Percentiles rank a stretch among this genome's conserved stretches.
These are phyloP conservation scores for Stomorhina lunata DNA, from an alignment of 2,888 invertebrate genomes.

Conservation along the genomic window DNA sequence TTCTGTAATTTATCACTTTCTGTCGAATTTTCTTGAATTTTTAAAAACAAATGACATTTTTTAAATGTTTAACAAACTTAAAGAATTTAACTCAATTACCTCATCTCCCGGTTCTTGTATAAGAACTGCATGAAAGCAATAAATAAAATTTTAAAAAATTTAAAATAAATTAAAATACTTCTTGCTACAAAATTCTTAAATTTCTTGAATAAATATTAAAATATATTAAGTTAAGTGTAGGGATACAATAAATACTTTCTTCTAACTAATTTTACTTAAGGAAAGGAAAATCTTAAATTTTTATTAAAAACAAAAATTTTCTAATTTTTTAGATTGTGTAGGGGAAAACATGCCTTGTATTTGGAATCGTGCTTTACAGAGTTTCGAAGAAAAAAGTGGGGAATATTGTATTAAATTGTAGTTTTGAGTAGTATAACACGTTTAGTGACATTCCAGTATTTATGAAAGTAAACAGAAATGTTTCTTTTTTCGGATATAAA, in stretches of 20 bases:
- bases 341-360: constrained; percentile 44
- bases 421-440: neutral
- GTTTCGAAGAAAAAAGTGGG: neutral
- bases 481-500: neutral
- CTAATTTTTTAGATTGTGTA: neutral
- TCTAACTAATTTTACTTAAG: neutral
- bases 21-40: too few relatives aligned
- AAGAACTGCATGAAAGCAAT: constrained; percentile 75
- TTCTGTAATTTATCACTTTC: too few relatives aligned
- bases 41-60: neutral
- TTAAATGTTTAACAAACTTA: neutral
- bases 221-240: constrained; percentile 15
- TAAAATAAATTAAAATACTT: constrained; percentile 35
- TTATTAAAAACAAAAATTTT: neutral
- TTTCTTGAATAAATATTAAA: constrained; percentile 21
- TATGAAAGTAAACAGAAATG: neutral
- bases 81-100: constrained; percentile 70
- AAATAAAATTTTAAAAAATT: constrained; percentile 65
- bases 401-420: neutral
- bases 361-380: constrained; percentile 27
- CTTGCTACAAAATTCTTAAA: constrained; percentile 1
- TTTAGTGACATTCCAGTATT: neutral
- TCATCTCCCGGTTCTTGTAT: constrained; percentile 78
- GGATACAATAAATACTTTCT: neutral
- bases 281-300: neutral